Conservation (phyloP, 2,113 vertebrate species). For the Turnix velox region DNA sequence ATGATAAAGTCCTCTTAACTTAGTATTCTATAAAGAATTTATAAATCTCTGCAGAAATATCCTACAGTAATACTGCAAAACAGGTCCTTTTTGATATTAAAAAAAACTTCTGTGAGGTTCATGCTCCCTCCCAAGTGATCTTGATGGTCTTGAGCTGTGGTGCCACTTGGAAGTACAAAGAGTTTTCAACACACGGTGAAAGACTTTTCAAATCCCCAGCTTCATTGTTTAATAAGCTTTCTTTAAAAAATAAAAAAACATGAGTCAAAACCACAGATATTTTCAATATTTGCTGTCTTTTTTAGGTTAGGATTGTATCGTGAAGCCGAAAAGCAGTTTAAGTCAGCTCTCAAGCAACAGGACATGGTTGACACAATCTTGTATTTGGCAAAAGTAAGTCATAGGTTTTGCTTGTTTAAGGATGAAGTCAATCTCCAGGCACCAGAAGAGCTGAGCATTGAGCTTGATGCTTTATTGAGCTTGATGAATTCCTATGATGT, state of each 20-base stretch:
- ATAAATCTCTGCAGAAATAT: not conserved
- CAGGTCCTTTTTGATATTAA: not conserved
- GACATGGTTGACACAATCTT: slow-evolving; percentile 92
- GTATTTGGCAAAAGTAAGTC: slow-evolving; percentile 92
- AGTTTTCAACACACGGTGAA: not conserved
- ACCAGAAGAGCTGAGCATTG: not conserved
- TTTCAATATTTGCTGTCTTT: not conserved
- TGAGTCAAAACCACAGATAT: not conserved
- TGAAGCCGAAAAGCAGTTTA: slow-evolving; percentile 96
- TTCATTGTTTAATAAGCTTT: not conserved
- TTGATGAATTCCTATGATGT: no score
- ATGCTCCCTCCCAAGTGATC: not conserved
- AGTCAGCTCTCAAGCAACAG: slow-evolving; percentile 92
- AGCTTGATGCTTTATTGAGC: not conserved
- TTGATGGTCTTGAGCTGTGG: not conserved
- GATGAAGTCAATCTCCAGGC: not conserved
- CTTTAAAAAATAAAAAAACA: not conserved
- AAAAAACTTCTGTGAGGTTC: not conserved
- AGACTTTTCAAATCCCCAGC: not conserved
- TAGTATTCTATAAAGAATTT: not conserved
- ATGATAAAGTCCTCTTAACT: not conserved
- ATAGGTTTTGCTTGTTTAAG: slow-evolving; percentile 2
- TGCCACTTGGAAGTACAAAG: not conserved
- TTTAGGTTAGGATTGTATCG: slow-evolving; percentile 86
- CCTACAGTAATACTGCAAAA: not conserved